Conservation (phyloP, 2,797 vertebrate genomes). For the Urocyon cinereoargenteus region DNA sequence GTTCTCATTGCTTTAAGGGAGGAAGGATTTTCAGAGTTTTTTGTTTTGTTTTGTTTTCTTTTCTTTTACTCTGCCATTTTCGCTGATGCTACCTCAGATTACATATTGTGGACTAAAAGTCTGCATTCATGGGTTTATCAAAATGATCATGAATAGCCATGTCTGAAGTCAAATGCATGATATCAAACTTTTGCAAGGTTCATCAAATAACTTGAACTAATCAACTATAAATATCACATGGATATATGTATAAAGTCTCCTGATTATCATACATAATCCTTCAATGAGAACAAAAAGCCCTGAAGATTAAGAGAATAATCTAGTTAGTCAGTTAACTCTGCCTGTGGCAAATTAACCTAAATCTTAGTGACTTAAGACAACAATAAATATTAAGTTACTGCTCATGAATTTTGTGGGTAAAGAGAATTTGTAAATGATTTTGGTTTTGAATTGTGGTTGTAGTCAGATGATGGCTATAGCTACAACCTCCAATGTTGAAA, state of each 20-base stretch:
- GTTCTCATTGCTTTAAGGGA: not conserved
- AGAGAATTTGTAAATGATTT: not conserved
- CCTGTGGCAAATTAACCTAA: not conserved
- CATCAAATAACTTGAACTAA: not conserved
- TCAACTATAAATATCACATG: not conserved
- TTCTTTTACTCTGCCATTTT: not conserved
- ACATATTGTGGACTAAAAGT: not conserved
- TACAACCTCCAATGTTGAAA: not conserved
- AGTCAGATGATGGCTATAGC: not conserved
- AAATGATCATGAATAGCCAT: not conserved
- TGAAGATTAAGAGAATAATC: not conserved
- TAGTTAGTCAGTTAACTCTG: not conserved
- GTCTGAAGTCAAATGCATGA: not conserved
- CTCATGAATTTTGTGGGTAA: slow-evolving; percentile 9
- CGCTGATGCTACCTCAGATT: not conserved
- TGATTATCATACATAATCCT: not conserved
- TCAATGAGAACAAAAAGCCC: not conserved
- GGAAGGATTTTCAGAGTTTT: not conserved
- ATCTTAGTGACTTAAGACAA: not conserved
- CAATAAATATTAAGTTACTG: not conserved
- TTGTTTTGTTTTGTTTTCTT: too few species aligned
- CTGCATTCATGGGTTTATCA: not conserved
- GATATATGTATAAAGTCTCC: not conserved
- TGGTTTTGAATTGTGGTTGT: not conserved
- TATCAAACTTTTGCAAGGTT: not conserved